A percentile compares a stretch with the other conserved stretches of the same genome.
Conservation (phyloP, 2,113 vertebrate species). For the Xiphophorus hellerii region DNA sequence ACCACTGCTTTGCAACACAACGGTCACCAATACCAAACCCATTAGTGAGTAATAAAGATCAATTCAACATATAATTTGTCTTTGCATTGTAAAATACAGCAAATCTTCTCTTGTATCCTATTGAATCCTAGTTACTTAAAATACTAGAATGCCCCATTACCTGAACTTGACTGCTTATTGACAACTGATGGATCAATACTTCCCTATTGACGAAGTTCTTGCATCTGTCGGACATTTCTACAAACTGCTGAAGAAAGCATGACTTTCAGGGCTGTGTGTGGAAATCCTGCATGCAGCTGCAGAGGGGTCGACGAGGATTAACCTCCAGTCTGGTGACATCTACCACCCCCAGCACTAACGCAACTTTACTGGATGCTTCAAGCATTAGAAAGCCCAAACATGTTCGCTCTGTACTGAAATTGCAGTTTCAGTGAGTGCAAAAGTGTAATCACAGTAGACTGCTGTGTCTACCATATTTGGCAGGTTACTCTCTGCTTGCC, state of each 20-base stretch:
- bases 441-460: no score
- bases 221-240: not conserved
- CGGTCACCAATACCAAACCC: not conserved
- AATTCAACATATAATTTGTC: not conserved
- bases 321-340: constrained; percentile 7
- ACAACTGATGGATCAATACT: not conserved
- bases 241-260: constrained; percentile 1
- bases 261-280: not conserved
- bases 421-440: no score
- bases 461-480: no score
- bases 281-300: not conserved
- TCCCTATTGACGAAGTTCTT: not conserved
- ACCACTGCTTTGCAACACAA: not conserved
- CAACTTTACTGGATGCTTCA: not conserved
- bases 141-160: not conserved
- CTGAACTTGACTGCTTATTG: not conserved
- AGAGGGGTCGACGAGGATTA: constrained; percentile 10
- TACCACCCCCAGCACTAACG: not conserved
- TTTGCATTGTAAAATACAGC: not conserved
- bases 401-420: no score
- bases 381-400: not conserved
- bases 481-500: no score
- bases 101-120: no score
- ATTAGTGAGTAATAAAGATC: not conserved
- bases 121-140: rapidly evolving